These are phyloP conservation scores for Lepus townsendii DNA, from an alignment of 2,797 vertebrate species.

Conservation along the genomic window DNA sequence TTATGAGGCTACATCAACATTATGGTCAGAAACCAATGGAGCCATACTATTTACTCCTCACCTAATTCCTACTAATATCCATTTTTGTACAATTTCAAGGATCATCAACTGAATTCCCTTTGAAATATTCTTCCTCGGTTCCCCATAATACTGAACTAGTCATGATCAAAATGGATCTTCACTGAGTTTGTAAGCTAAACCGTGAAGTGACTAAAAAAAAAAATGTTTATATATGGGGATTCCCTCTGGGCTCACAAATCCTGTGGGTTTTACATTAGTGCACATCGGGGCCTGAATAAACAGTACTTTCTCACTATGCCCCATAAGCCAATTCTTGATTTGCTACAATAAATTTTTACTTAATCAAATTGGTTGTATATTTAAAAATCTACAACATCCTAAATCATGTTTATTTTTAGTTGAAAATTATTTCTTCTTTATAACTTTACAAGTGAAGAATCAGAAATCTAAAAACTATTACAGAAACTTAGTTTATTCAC, in stretches of 20 bases:
- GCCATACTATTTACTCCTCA: background rate
- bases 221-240: background rate
- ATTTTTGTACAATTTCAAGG: background rate
- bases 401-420: background rate
- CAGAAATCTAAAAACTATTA: conserved; percentile 27
- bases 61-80: background rate
- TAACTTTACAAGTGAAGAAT: conserved; percentile 25
- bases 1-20: background rate
- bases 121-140: background rate
- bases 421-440: conserved; percentile 37
- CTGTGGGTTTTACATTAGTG: background rate
- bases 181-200: background rate
- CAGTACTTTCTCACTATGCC: background rate
- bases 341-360: conserved; percentile 29
- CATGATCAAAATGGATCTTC: background rate
- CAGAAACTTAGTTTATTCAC: background rate
- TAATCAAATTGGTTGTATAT: conserved; percentile 5
- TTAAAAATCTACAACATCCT: conserved; percentile 35
- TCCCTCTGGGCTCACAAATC: background rate
- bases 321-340: background rate
- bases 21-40: background rate
- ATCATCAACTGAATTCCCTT: background rate
- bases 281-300: background rate
- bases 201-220: background rate
- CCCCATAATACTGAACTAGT: background rate